Conservation (phyloP, 35 echinoderm and acorn worm genomes). For the Lytechinus pictus region DNA sequence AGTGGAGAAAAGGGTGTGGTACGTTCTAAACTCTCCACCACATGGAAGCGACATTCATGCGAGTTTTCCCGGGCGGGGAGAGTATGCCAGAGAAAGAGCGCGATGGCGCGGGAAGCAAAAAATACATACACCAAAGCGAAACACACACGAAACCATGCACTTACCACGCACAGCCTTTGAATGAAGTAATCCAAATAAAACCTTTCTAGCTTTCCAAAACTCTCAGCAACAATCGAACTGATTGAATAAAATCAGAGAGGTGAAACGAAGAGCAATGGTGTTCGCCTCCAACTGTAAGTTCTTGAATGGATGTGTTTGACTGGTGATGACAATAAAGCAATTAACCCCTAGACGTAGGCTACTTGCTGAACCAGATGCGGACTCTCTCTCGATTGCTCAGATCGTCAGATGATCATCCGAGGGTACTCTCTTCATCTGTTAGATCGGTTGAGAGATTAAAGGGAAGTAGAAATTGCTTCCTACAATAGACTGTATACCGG, state of each 20-base stretch:
- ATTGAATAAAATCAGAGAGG: neutral
- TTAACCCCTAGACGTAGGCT: slow-evolving; percentile 7
- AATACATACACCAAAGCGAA: neutral
- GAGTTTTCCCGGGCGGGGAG: neutral
- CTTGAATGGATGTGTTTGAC: neutral
- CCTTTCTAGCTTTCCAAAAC: neutral
- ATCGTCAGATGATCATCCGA: neutral
- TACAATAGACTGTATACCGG: neutral
- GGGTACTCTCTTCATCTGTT: neutral
- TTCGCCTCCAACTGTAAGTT: neutral
- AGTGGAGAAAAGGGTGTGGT: neutral
- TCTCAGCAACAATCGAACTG: neutral
- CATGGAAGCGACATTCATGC: neutral
- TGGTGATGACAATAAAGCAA: neutral
- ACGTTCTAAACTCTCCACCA: neutral
- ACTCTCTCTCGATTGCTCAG: neutral
- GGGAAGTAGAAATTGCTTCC: slow-evolving; percentile 1
- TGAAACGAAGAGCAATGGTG: too few relatives aligned
- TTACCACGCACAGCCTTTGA: neutral
- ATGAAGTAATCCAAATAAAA: neutral
- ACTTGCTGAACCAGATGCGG: neutral
- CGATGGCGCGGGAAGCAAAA: neutral
- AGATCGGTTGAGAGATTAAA: slow-evolving; percentile 26
- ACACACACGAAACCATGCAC: neutral
- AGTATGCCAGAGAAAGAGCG: too few relatives aligned